Evolutionary conservation across 2,113 vertebrate genomes (phyloP), one percentile per base, ranked within the genome.

Genomic region (Sinocyclocheilus anophthalmus): DNA sequence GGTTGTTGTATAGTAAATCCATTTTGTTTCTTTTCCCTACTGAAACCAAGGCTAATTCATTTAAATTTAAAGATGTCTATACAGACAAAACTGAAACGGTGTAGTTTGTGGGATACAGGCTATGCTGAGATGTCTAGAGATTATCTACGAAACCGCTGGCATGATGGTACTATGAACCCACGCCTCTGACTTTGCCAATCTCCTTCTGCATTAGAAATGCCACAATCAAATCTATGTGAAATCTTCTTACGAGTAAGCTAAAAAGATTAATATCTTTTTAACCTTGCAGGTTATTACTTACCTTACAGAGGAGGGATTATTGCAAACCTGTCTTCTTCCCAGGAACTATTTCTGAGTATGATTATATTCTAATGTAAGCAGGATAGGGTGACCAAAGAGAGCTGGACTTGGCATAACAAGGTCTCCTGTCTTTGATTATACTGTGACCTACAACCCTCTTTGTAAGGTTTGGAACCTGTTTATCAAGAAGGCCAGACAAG

Each of bases 211-310:
- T 88, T 90, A 88, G 16, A 39, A 73, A 84, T 85, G 76, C 84
- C 85, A 86, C 87, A 85, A 88, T 90, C 89, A 90, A 90, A 90
- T 88, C 87, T 86, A 87, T 87, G 30, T 83, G 82, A 90, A 90
- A 90, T 90, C 89, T 85, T 87, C 89, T 90, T 90, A 88, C 45
- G 65, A 84, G 76, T 86, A 76, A 84, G 84, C 81, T 90, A 90
- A 88, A 90, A 86, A 90, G 87, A 90, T 90, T 88, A 90, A 90
- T 81, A 86, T 90, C 87, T 90, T 90, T 86, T 86, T 84, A 90
- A 90, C 88, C 89, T 88, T 78, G 85, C 63, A 63, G 77, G 85
- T 81, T 88, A 90, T 88, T 88, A 86, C 82, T 82, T 83, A 87
- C 87, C 84, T 90, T 88, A 83, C 85, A 84, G 63, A 84, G 77